These are phyloP conservation scores for Trematocara nigrifrons DNA, from an alignment of 2,113 vertebrate genomes.

Conservation along the genomic window DNA sequence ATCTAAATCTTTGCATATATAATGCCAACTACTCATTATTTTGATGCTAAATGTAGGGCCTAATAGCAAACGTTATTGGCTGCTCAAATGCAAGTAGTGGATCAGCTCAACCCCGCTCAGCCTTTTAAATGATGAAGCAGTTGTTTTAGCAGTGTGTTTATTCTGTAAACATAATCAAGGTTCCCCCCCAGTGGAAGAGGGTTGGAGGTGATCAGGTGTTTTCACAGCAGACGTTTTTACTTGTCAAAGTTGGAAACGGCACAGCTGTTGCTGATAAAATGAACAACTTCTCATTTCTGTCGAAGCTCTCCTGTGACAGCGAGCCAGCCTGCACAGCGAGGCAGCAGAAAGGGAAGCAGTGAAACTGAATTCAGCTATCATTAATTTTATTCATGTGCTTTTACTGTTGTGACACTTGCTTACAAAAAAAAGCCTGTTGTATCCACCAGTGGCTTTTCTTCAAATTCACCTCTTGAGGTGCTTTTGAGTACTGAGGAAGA, in stretches of 20 bases:
- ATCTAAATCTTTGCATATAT: background rate
- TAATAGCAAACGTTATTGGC: background rate
- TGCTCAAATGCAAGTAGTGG: background rate
- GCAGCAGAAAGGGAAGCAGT: background rate
- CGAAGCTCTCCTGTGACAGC: background rate
- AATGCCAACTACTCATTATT: background rate
- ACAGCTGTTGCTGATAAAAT: background rate
- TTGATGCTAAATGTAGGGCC: background rate
- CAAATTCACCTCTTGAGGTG: background rate
- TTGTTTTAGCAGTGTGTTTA: background rate
- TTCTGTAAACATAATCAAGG: background rate
- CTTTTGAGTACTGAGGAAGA: background rate
- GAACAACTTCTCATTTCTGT: background rate
- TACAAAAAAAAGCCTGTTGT: background rate
- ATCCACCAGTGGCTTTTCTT: background rate
- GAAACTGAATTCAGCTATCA: background rate
- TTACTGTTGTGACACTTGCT: background rate
- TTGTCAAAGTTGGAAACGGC: background rate
- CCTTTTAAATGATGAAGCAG: background rate
- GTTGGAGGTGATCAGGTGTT: background rate
- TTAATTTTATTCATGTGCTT: background rate
- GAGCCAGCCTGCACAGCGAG: background rate
- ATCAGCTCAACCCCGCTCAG: background rate
- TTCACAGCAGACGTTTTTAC: background rate
- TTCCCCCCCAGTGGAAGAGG: background rate